These are phyloP conservation scores for Callospermophilus lateralis DNA, from an alignment of 2,113 vertebrate genomes.

Conservation along the genomic window DNA sequence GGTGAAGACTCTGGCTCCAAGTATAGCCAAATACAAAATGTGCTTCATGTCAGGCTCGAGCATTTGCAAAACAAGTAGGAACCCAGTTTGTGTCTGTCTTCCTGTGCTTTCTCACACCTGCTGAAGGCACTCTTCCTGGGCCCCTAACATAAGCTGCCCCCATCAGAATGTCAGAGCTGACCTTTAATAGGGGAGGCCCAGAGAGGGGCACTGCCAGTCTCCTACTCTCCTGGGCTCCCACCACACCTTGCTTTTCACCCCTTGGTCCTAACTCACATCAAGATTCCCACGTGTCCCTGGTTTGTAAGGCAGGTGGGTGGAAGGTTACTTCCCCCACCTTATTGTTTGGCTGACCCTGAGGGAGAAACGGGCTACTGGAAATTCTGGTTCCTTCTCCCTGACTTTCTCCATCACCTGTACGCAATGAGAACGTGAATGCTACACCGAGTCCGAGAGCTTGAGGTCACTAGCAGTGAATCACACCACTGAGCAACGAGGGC, in stretches of 20 bases:
- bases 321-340: neutral
- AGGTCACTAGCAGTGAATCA: neutral
- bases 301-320: neutral
- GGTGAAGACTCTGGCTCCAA: conserved; percentile 27
- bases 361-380: neutral
- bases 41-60: neutral
- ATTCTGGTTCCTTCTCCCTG: neutral
- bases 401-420: neutral
- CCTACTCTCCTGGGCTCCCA: neutral
- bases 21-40: conserved; percentile 8
- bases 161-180: neutral
- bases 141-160: neutral
- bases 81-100: neutral
- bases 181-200: neutral
- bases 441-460: neutral
- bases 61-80: neutral
- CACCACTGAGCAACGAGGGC: neutral
- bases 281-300: neutral
- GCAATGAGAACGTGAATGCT: neutral
- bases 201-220: neutral
- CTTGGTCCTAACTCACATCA: neutral
- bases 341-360: neutral
- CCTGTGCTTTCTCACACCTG: neutral
- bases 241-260: accelerated
- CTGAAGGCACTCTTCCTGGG: neutral